phyloP scores from a whole-genome alignment of 1,140 invertebrate genomes.

The Aphelinus atriplicis region DNA sequence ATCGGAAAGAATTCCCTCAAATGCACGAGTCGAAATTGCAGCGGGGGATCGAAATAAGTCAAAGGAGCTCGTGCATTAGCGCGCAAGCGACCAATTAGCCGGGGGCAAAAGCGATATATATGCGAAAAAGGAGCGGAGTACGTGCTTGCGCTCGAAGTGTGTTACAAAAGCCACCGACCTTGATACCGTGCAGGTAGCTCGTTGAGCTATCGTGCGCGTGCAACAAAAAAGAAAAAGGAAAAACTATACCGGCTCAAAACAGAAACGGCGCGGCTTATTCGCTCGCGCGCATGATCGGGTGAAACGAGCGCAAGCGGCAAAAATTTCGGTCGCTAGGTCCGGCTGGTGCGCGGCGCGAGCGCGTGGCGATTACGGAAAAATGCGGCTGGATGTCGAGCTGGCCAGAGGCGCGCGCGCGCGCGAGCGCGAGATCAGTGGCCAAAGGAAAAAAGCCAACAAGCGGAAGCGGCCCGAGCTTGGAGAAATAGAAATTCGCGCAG shows the following conservation, averaged over 20 bases:
- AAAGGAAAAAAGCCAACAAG: not conserved
- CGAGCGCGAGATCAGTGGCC: not conserved
- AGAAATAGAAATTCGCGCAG: constrained; percentile 62
- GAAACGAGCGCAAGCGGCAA: not conserved
- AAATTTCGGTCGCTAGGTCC: constrained; percentile 32
- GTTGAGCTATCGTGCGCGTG: not conserved
- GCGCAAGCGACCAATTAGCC: no score
- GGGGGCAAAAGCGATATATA: no score
- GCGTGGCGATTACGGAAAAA: constrained; percentile 23
- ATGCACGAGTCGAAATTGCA: no score
- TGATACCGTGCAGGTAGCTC: not conserved
- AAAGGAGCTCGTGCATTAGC: no score
- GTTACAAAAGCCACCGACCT: constrained; percentile 9
- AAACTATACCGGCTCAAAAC: not conserved
- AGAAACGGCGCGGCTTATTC: not conserved
- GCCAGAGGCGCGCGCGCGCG: not conserved
- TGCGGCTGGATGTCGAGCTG: not conserved
- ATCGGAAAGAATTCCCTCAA: no score
- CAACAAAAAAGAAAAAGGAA: not conserved
- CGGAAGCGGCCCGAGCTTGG: constrained; percentile 39
- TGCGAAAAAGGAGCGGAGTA: no score
- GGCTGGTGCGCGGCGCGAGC: not conserved
- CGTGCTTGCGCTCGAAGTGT: not conserved
- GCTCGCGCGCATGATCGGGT: no score
- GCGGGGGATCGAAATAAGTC: no score